Evolutionary conservation across 1,140 invertebrate genomes (phyloP), one percentile per base, ranked within the genome.

Genomic region (Drosophila saltans): DNA sequence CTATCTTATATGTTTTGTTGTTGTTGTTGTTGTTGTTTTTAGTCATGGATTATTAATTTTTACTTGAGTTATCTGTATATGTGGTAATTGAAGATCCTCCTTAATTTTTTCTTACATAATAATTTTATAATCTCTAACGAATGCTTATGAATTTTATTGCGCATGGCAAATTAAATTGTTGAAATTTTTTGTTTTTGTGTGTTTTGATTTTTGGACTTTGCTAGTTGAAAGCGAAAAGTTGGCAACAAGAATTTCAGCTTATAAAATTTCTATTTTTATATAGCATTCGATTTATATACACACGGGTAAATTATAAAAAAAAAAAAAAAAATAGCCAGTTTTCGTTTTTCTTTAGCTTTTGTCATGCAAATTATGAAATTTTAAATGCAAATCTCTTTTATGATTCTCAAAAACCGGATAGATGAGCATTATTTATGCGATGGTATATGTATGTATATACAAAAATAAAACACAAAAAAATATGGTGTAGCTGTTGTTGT

Each of bases 311-410:
- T 26, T 58, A 58, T 36, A 16, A 36, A 58, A 58, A 28, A 9
- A 6, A 6, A 30, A 4, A 30, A 30, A 30, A 30, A 30, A 30
- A 30, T 2, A 62, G 60, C 41, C 60, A 11, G 60, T 62, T 62
- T 69, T 58, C 8, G 16, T 41, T 36, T 62, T 45, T 33, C 39
- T 21, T 63, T 52, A 41, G 55, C n/a, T 78, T 60, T 78, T 78
- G 52, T 75, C 59, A 78, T 75, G 75, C 67, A 78, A 78, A 78
- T 75, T 74, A 63, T 70, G 39, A 66, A 75, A 75, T 78, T 78
- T 75, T n/a, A 41, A 66, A 78, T 75, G 66, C 63, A 71, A 75
- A 78, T 78, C 58, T 33, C 9, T 66, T 48, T 63, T 52, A 24
- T 66, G 62, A 75, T 75, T 78, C 72, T 67, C 24, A 58, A 55